Evolutionary conservation across 2,797 vertebrate species (phyloP), one percentile per base, ranked within the genome.

Genomic region (Sebastes hubbsi): DNA sequence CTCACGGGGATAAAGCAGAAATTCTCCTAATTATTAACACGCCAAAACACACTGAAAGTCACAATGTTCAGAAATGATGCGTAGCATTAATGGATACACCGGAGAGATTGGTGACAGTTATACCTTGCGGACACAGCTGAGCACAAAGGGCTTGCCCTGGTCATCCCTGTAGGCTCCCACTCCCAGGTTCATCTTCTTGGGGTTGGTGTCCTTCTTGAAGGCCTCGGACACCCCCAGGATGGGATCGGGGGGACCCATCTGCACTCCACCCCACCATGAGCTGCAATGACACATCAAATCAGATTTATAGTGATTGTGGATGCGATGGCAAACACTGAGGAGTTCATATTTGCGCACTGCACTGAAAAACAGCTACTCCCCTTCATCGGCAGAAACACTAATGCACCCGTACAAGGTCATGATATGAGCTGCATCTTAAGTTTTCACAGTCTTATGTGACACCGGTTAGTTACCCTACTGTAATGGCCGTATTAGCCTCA

Each of bases 101-200:
- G 7, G 16, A 32, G 5, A 4, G 10, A 34, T 58, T 49, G 46
- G 52, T 11, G 13, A 38, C 4, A 6, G 30, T 49, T 18, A 9
- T 91, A 99, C 99, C 97, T 99, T 99, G 79, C 97, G 97, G 70
- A 99, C 98, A 18, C 97, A 98, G 91, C 83, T 97, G 58, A 99
- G 96, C 70, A 99, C 99, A 0, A 96, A 99, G 0, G 99, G 99
- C 86, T 99, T 99, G 66, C 99, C 98, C 0, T 94, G 95, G 91
- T 99, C 98, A 30, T 99, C 98, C 61, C 98, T 96, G 91, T 99
- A 99, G 0, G 99, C 99, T 30, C 99, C 99, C 2, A 99, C 98
- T 3, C 98, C 99, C 81, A 99, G 95, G 91, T 99, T 99, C 97
- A 99, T 99, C 94, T 99, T 99, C 95, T 99, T 99, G 77, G 97